These are phyloP conservation scores for Vireo griseus DNA, from an alignment of 2,797 vertebrate species.

Conservation along the genomic window DNA sequence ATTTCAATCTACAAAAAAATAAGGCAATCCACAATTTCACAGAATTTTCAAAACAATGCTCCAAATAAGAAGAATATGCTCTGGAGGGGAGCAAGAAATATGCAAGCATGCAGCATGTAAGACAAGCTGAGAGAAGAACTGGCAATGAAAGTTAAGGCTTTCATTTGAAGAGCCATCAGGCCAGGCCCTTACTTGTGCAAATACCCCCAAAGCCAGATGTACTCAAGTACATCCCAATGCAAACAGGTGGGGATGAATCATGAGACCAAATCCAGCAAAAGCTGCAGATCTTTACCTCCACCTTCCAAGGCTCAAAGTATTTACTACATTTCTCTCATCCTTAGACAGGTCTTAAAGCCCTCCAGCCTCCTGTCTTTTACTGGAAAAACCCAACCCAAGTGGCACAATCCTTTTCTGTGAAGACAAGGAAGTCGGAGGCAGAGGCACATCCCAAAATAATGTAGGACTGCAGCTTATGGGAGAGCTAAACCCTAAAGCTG, in stretches of 20 bases:
- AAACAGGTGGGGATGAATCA: background rate
- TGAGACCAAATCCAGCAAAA: background rate
- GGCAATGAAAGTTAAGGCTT: background rate
- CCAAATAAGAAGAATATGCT: background rate
- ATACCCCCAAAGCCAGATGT: background rate
- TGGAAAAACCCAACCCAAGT: background rate
- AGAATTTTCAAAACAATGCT: background rate
- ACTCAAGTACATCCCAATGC: background rate
- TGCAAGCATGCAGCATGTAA: rapidly evolving
- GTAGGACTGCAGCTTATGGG: background rate
- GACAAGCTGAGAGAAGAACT: background rate
- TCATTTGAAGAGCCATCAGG: background rate
- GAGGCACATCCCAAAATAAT: background rate
- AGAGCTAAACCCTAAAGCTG: background rate
- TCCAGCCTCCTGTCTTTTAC: background rate
- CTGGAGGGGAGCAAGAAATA: background rate
- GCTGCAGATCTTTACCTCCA: background rate
- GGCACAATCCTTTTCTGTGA: background rate
- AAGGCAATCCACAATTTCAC: background rate
- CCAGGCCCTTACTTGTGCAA: background rate
- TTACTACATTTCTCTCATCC: background rate
- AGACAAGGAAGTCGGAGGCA: background rate
- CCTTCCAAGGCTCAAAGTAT: background rate
- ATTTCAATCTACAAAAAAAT: background rate
- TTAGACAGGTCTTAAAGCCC: background rate